Base-by-base conservation (phyloP, 2,113 vertebrate genomes). In the Tyto alba region DNA sequence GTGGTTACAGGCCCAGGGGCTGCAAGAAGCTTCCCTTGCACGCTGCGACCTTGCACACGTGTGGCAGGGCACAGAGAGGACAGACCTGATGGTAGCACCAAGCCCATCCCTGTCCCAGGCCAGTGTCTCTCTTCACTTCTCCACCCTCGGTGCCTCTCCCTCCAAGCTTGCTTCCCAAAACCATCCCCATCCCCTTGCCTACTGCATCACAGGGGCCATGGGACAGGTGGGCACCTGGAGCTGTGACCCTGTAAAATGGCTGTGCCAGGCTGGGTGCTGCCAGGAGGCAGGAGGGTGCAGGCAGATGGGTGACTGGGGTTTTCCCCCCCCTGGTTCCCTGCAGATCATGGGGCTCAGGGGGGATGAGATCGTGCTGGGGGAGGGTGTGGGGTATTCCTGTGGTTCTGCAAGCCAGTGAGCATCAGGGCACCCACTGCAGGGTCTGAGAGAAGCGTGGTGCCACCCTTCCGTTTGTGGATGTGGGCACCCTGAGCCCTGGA, bases 351-450 rank as follows among this genome's bases (percentile, higher is more conserved):
- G 23, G 50, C 20, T 18, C 27, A 57, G 27, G 9, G 23, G 23
- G 7, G 11, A 8, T 76, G 43, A 36, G 26, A 50, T 23, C 0
- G 0, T 0, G 1, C 30, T 52, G 23, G 2, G 7, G 22, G 19
- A 47, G 34, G 29, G 10, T 26, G 8, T 10, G 11, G 18, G 43
- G 29, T 17, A 3, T 25, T 41, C 22, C 43, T 19, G 38, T 19
- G 57, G 27, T 53, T 77, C 14, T 60, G 59, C 56, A 83, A 79
- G 23, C 30, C 40, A 18, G n/a, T 1, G 2, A 29, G 19, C 20
- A 64, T 59, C 43, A 76, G 34, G n/a, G 20, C 53, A 83, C 17
- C 0, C 2, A 32, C 40, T 34, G 47, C 47, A 38, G 38, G 20
- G 30, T 0, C 0, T 43, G 48, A 68, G 63, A 83, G 15, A 14